Percentiles rank a stretch among this genome's conserved stretches.
These are phyloP conservation scores for Tanytarsus gracilentus DNA, from an alignment of 2,888 invertebrate species.

Conservation along the genomic window DNA sequence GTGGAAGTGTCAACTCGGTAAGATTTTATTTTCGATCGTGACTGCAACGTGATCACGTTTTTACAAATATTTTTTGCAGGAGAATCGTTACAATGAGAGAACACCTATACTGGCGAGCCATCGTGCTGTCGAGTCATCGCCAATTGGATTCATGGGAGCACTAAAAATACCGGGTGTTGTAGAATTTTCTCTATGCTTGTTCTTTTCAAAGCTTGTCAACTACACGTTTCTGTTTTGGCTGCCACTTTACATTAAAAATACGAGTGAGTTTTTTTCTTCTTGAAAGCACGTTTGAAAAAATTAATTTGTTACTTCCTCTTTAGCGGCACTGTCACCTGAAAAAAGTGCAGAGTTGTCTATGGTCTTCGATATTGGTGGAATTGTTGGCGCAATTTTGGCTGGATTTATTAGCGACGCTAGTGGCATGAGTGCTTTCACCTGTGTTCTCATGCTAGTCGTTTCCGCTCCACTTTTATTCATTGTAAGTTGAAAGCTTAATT, in stretches of 20 bases:
- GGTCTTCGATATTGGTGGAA: slow-evolving; percentile 84
- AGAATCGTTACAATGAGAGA: slow-evolving; percentile 41
- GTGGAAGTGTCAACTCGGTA: slow-evolving; percentile 35
- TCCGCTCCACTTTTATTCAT: slow-evolving; percentile 69
- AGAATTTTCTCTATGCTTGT: slow-evolving; percentile 85
- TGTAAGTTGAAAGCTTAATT: slow-evolving; percentile 32
- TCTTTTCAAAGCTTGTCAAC: slow-evolving; percentile 93
- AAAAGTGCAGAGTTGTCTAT: slow-evolving; percentile 69
- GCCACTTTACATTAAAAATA: slow-evolving; percentile 76
- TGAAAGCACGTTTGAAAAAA: background rate
- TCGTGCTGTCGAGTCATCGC: slow-evolving; percentile 35
- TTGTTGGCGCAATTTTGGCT: slow-evolving; percentile 78
- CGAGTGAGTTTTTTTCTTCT: slow-evolving; percentile 53
- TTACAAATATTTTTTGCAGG: slow-evolving; percentile 34
- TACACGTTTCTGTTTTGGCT: slow-evolving; percentile 97
- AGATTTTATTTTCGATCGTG: slow-evolving; percentile 31
- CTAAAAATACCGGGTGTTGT: slow-evolving; percentile 82
- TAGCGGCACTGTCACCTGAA: slow-evolving; percentile 58
- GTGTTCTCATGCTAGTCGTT: slow-evolving; percentile 66
- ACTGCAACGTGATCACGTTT: background rate
- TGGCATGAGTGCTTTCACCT: slow-evolving; percentile 80
- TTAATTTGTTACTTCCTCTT: slow-evolving; percentile 32
- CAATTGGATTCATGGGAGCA: slow-evolving; percentile 70
- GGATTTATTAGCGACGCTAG: slow-evolving; percentile 76
- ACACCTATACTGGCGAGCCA: slow-evolving; percentile 38